phyloP scores from a whole-genome alignment of 2,797 vertebrate species.

The Cossypha niveicapilla region DNA sequence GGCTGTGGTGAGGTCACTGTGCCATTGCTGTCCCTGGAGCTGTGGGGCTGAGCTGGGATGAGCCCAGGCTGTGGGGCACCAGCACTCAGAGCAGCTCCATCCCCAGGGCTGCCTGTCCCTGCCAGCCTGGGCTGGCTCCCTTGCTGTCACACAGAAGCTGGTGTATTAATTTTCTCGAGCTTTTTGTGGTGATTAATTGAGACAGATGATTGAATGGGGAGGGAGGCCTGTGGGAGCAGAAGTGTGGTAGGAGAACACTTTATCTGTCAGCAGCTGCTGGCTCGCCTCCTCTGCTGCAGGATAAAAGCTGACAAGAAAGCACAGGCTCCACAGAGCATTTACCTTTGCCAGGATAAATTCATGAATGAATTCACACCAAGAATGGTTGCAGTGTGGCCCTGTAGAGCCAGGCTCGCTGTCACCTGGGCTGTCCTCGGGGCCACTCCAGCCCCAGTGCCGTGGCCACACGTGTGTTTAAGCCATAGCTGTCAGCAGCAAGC shows the following conservation, averaged over 20 bases:
- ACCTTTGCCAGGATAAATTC: background rate
- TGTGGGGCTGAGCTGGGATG: background rate
- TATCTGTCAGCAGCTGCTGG: conserved; percentile 12
- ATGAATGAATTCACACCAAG: background rate
- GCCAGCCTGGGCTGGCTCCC: background rate
- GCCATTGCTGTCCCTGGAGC: background rate
- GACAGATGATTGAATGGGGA: background rate
- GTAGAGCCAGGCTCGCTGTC: background rate
- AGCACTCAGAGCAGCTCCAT: background rate
- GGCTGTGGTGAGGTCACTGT: background rate
- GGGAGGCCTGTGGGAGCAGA: conserved; percentile 10
- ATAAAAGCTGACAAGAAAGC: background rate
- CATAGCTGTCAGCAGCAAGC: background rate
- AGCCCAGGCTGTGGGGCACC: accelerated
- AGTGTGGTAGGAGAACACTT: conserved; percentile 12
- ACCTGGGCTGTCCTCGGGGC: background rate
- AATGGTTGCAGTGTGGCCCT: background rate
- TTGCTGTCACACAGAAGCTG: background rate
- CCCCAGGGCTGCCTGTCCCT: background rate
- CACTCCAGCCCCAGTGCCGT: accelerated
- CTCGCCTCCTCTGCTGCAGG: background rate
- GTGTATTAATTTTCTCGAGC: background rate
- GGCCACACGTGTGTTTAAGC: background rate
- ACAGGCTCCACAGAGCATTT: background rate
- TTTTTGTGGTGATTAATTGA: conserved; percentile 31